Percentiles rank a stretch among this genome's conserved stretches.
Conservation (phyloP, 2,888 invertebrate species). For the Parnassius smintheus region DNA sequence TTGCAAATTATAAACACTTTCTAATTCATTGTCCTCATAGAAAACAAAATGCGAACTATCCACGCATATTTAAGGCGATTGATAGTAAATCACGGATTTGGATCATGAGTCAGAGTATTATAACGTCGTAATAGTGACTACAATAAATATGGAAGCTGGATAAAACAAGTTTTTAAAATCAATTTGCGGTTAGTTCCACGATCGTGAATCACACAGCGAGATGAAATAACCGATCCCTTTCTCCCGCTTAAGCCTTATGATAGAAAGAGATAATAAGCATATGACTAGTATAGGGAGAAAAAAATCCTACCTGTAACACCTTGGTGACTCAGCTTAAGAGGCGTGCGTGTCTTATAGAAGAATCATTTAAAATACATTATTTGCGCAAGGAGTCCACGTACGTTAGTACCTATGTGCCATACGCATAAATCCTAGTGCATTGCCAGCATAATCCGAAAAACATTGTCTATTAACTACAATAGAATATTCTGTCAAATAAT, state of each 20-base stretch:
- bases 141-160: constrained; percentile 46
- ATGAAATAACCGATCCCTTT: constrained; percentile 36
- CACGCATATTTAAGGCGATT: constrained; percentile 43
- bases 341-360: constrained; percentile 21
- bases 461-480: too few relatives aligned
- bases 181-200: constrained; percentile 55
- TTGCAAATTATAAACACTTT: constrained; percentile 33
- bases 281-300: constrained; percentile 29
- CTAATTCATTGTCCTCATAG: constrained; percentile 39
- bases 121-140: constrained; percentile 28
- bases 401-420: neutral
- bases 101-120: constrained; percentile 49
- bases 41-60: constrained; percentile 40
- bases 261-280: constrained; percentile 37
- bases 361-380: constrained; percentile 15
- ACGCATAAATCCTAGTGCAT: too few relatives aligned
- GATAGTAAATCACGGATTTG: constrained; percentile 42
- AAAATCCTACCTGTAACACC: constrained; percentile 34
- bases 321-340: constrained; percentile 42
- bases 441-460: too few relatives aligned
- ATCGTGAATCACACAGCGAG: constrained; percentile 54
- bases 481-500: too few relatives aligned
- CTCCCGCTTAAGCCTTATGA: constrained; percentile 32
- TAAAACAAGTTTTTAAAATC: constrained; percentile 54
- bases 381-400: neutral